Evolutionary conservation across 1,140 invertebrate genomes (phyloP), one percentile per base, ranked within the genome.

Genomic region (Temnothorax curvispinosus): DNA sequence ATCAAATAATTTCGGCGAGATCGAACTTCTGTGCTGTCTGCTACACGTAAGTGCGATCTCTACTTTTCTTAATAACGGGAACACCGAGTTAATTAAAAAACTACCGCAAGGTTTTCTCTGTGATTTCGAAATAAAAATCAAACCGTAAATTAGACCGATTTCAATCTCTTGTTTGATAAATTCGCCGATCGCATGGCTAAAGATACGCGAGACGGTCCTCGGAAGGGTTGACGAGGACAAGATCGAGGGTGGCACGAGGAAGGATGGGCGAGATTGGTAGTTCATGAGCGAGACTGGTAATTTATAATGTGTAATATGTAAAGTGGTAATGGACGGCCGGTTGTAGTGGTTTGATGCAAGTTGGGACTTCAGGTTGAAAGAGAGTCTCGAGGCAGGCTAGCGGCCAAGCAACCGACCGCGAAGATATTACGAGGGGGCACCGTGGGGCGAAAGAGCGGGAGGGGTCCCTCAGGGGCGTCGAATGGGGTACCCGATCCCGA

Each of bases 251-350:
- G 44, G 21, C 18, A 47, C 8, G 44, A 56, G 69, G 27, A 41
- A 76, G 21, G 13, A 38, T 21, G 50, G 56, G 13, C 47, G 52
- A 77, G 41, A 67, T 44, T 67, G 64, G 64, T 67, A 67, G 67
- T 58, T 9, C 35, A 56, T 65, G 80, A 85, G 62, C 32, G 67
- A 89, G 85, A 82, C 76, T 75, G 90, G 87, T 92, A 91, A 93
- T 93, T 93, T 93, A 93, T 93, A 93, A 93, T 89, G 91, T 91
- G 91, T 93, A 93, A 93, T 93, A 93, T 93, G 92, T 93, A 93
- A 93, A 93, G 92, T 92, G 92, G 90, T 91, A 93, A 93, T 93
- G 92, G 88, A 89, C 88, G 87, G 87, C 74, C 84, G 89, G 87
- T 88, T 88, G 90, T 90, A 87, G 90, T 82, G 87, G 88, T 89